Conservation (phyloP, 2,113 vertebrate species). For the Acinonyx jubatus region DNA sequence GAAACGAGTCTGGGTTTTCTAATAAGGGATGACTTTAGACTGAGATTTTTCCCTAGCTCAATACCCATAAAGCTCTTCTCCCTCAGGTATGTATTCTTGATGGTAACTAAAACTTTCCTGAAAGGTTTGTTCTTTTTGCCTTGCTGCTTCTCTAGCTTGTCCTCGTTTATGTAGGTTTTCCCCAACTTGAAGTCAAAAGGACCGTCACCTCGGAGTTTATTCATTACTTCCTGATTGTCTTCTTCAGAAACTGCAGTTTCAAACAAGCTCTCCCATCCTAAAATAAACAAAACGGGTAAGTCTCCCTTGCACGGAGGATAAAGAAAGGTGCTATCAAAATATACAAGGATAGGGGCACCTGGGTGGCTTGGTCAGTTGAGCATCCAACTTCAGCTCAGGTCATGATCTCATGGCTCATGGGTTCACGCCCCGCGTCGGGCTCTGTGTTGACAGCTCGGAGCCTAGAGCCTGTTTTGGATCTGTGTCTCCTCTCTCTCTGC, state of each 20-base stretch:
- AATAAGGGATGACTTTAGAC: constrained; percentile 33
- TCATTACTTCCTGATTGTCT: constrained; percentile 51
- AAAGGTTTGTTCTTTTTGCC: constrained; percentile 41
- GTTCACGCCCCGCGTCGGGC: too few relatives aligned
- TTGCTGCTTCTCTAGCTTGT: constrained; percentile 42
- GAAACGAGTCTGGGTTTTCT: constrained; percentile 21
- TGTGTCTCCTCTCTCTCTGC: too few relatives aligned
- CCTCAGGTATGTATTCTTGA: constrained; percentile 29
- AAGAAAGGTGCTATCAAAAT: constrained; percentile 37
- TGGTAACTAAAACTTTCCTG: constrained; percentile 19
- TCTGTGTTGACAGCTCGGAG: too few relatives aligned
- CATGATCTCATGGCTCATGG: too few relatives aligned
- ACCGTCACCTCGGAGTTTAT: constrained; percentile 35
- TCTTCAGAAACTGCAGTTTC: constrained; percentile 63
- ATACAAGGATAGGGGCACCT: background rate
- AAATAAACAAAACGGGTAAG: constrained; percentile 60
- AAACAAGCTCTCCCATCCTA: constrained; percentile 66
- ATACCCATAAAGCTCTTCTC: constrained; percentile 46
- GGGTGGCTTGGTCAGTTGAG: too few relatives aligned
- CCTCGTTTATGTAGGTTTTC: constrained; percentile 12
- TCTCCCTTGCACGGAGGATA: constrained; percentile 7
- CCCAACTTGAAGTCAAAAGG: constrained; percentile 49
- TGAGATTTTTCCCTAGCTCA: constrained; percentile 47
- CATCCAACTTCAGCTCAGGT: too few relatives aligned
- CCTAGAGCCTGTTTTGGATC: too few relatives aligned